These are phyloP conservation scores for Atta cephalotes DNA, from an alignment of 1,140 invertebrate genomes.

Conservation along the genomic window DNA sequence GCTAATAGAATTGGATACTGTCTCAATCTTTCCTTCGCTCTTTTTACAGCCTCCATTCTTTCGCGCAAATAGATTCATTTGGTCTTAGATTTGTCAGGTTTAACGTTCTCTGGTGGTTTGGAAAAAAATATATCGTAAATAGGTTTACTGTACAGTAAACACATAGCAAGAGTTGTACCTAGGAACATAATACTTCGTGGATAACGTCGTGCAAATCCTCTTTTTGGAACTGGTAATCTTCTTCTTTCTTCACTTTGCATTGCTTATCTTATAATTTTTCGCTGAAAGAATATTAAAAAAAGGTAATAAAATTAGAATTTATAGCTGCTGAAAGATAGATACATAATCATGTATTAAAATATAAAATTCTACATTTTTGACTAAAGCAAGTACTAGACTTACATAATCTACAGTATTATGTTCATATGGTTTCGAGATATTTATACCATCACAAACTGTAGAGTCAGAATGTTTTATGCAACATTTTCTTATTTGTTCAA, in stretches of 20 bases:
- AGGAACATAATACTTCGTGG: conserved; percentile 84
- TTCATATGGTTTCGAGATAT: conserved; percentile 85
- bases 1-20: conserved; percentile 91
- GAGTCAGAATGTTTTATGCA: conserved; percentile 88
- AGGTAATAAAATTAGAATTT: background rate
- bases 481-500: conserved; percentile 89
- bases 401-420: conserved; percentile 84
- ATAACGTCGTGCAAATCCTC: conserved; percentile 84
- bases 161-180: conserved; percentile 83
- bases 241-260: conserved; percentile 53
- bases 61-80: background rate
- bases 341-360: background rate
- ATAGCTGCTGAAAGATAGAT: background rate
- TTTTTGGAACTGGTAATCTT: background rate
- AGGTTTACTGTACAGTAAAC: conserved; percentile 89
- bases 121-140: conserved; percentile 89
- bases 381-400: conserved; percentile 71
- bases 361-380: conserved; percentile 38
- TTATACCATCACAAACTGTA: conserved; percentile 89
- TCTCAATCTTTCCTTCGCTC: conserved; percentile 90
- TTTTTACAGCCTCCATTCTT: conserved; percentile 91
- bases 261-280: conserved; percentile 74
- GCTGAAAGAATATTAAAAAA: conserved; percentile 71
- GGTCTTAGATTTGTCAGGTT: background rate
- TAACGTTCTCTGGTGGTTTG: conserved; percentile 60